phyloP scores from a whole-genome alignment of 2,113 vertebrate species.

The Scytalopus superciliaris region DNA sequence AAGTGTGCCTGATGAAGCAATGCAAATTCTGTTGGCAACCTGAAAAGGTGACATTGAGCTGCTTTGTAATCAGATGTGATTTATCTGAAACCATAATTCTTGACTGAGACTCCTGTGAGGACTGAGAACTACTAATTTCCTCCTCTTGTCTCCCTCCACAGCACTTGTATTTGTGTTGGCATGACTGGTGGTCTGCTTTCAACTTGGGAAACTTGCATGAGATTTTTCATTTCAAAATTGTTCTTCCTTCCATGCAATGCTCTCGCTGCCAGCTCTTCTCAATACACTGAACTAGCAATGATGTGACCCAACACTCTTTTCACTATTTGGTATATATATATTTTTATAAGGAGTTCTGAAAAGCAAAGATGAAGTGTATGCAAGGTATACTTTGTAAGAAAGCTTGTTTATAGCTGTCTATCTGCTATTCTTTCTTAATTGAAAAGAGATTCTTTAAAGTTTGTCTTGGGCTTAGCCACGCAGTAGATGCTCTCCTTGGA shows the following conservation, averaged over 20 bases:
- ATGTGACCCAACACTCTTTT: not conserved
- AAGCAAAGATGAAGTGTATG: not conserved
- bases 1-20: slow-evolving; percentile 40
- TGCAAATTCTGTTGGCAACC: slow-evolving; percentile 2
- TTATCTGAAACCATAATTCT: not conserved
- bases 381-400: not conserved
- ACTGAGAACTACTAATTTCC: not conserved
- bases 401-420: not conserved
- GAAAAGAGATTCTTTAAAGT: not conserved
- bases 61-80: not conserved
- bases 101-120: not conserved
- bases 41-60: slow-evolving; percentile 30
- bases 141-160: not conserved
- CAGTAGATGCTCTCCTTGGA: not conserved
- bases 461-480: not conserved
- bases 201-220: not conserved
- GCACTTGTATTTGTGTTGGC: not conserved
- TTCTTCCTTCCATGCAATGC: not conserved
- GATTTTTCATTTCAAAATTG: not conserved
- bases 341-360: not conserved
- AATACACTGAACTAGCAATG: not conserved
- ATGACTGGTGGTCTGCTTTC: not conserved
- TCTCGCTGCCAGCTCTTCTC: not conserved
- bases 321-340: not conserved
- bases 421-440: not conserved